phyloP scores from a whole-genome alignment of 2,888 invertebrate species.

The Caenorhabditis sp. region DNA sequence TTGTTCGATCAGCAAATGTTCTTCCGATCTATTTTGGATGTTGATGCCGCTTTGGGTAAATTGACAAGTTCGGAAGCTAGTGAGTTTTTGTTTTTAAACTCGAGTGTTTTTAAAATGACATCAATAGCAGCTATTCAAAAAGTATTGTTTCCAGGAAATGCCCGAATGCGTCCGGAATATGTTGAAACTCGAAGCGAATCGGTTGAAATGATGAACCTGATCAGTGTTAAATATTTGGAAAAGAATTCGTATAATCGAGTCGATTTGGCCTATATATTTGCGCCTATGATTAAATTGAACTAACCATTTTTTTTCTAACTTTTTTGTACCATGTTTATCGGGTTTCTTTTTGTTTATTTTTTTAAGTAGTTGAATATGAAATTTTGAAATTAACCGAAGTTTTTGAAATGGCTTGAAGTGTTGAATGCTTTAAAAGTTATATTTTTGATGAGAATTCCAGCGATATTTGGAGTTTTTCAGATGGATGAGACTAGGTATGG shows the following conservation, averaged over 20 bases:
- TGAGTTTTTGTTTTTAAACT: no score
- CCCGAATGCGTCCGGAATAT: constrained; percentile 14
- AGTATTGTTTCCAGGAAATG: constrained; percentile 10
- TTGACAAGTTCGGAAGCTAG: constrained; percentile 41
- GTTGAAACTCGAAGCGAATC: constrained; percentile 11
- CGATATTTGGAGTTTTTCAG: neutral
- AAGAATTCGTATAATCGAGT: constrained; percentile 54
- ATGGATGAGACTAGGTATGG: constrained; percentile 22
- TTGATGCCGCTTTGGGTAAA: constrained; percentile 38
- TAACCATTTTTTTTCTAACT: constrained; percentile 4
- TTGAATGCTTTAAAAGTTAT: neutral
- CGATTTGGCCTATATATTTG: constrained; percentile 55
- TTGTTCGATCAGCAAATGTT: constrained; percentile 67
- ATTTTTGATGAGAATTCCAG: neutral
- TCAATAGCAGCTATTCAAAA: no score
- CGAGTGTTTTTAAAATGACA: no score
- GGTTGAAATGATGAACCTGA: constrained; percentile 11
- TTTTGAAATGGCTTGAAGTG: neutral
- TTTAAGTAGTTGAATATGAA: constrained; percentile 5
- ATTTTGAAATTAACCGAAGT: no score
- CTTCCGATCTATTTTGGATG: constrained; percentile 54
- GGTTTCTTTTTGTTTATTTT: neutral
- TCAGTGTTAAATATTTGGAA: constrained; percentile 38
- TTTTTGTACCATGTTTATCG: constrained; percentile 16
- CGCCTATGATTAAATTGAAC: constrained; percentile 49